Conservation (phyloP, 2,113 vertebrate genomes). For the Chunga burmeisteri region DNA sequence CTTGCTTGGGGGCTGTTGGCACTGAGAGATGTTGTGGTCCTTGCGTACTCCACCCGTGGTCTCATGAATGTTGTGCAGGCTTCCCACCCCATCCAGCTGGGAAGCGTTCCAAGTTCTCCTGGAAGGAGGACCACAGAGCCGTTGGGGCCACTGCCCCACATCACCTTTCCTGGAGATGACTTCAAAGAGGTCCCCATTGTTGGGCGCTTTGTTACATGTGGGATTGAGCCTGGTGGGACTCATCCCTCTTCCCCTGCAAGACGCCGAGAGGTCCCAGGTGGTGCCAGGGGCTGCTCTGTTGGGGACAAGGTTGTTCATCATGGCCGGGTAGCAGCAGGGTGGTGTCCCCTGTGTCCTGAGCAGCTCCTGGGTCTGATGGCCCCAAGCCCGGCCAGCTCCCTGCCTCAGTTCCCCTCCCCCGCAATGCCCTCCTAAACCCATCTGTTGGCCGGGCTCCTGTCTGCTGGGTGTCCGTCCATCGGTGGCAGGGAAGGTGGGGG, state of each 20-base stretch:
- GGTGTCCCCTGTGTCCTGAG: background rate
- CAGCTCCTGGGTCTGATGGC: background rate
- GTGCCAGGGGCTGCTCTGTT: background rate
- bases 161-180: background rate
- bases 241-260: background rate
- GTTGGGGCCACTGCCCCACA: rapidly evolving
- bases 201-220: rapidly evolving
- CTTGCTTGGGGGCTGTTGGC: background rate
- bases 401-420: background rate
- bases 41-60: background rate
- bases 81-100: background rate
- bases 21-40: rapidly evolving
- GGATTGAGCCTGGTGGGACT: background rate
- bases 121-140: background rate
- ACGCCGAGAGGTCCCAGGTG: background rate
- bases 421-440: rapidly evolving
- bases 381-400: background rate
- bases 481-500: background rate
- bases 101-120: background rate
- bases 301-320: background rate
- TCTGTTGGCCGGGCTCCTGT: background rate
- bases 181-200: background rate
- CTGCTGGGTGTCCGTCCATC: rapidly evolving
- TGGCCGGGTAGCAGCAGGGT: rapidly evolving
- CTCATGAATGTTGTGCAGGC: rapidly evolving